A percentile compares a stretch with the other conserved stretches of the same genome.
Conservation (phyloP, 2,797 vertebrate genomes). For the Lates japonicus region DNA sequence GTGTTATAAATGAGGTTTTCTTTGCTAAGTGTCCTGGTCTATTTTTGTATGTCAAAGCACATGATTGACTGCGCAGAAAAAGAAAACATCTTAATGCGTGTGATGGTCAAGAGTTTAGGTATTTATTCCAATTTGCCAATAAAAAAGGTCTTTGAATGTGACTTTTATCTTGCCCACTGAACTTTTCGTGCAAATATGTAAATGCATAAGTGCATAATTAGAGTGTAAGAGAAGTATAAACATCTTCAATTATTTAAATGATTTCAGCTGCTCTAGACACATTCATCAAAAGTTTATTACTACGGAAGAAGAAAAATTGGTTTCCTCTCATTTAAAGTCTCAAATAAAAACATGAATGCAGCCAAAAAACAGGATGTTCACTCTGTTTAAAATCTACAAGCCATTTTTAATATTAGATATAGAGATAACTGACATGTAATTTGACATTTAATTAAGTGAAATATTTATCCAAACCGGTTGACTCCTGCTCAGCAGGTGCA, state of each 20-base stretch:
- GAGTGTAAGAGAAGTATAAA: conserved; percentile 67
- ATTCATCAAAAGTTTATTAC: conserved; percentile 62
- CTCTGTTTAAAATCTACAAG: conserved; percentile 19
- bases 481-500: conserved; percentile 51
- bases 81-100: conserved; percentile 83
- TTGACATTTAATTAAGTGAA: conserved; percentile 32
- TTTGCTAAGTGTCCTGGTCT: conserved; percentile 87
- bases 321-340: conserved; percentile 30
- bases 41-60: conserved; percentile 86
- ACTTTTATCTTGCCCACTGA: conserved; percentile 58
- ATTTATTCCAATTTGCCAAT: conserved; percentile 77
- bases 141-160: conserved; percentile 64
- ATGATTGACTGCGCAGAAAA: conserved; percentile 86
- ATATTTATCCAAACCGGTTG: conserved; percentile 33
- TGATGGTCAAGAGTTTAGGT: conserved; percentile 72
- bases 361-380: conserved; percentile 23
- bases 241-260: conserved; percentile 60
- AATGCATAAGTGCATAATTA: conserved; percentile 72
- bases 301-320: conserved; percentile 22
- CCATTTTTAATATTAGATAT: conserved; percentile 22
- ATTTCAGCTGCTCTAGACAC: conserved; percentile 45
- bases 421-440: conserved; percentile 27
- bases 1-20: conserved; percentile 87
- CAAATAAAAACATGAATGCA: conserved; percentile 9
- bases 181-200: conserved; percentile 61